Conservation (phyloP, 2,113 vertebrate species). For the Notothenia rossii region DNA sequence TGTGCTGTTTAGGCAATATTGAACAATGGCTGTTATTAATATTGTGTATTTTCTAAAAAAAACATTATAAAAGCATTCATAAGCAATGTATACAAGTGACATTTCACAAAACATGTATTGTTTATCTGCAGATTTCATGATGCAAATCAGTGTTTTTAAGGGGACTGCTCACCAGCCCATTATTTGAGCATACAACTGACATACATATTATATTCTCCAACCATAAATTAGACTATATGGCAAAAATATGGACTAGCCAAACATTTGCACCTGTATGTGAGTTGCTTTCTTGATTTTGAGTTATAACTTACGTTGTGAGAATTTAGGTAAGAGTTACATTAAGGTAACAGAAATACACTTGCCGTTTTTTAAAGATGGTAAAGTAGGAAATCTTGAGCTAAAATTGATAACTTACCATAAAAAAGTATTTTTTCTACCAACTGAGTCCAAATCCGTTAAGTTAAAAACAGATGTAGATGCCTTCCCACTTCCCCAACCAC, state of each 20-base stretch:
- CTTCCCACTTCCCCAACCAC: conserved; percentile 29
- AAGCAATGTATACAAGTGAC: background rate
- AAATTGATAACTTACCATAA: conserved; percentile 10
- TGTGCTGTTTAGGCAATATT: background rate
- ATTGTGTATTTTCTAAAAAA: background rate
- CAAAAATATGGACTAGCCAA: background rate
- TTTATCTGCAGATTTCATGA: background rate
- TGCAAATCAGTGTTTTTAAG: background rate
- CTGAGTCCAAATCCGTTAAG: conserved; percentile 48
- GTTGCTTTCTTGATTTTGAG: background rate
- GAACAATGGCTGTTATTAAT: background rate
- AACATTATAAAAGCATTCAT: no score
- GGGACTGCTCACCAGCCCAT: background rate
- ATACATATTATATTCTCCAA: background rate
- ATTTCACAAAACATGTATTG: background rate
- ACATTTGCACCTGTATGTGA: background rate
- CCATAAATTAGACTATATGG: background rate
- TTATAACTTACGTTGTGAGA: background rate
- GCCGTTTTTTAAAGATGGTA: conserved; percentile 31
- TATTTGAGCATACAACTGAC: background rate
- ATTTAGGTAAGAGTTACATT: conserved; percentile 17
- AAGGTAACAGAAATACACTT: conserved; percentile 18
- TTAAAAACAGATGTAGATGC: conserved; percentile 64
- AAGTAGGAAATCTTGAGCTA: conserved; percentile 30
- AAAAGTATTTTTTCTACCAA: conserved; percentile 23